These are phyloP conservation scores for Sapajus apella DNA, from an alignment of 2,113 vertebrate species.

Conservation along the genomic window DNA sequence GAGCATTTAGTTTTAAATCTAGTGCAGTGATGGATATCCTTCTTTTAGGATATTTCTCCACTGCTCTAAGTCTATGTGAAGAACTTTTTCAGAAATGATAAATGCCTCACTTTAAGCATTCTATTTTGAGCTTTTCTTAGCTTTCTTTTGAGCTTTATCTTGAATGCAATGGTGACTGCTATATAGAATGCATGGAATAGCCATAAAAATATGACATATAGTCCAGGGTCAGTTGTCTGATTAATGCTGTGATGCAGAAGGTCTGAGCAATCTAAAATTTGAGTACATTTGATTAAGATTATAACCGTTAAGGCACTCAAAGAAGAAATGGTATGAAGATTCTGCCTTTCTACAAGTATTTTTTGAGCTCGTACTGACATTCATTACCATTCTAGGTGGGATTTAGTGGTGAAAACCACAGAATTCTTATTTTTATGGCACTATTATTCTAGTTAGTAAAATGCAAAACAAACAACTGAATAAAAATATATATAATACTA, in stretches of 20 bases:
- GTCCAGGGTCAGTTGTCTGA: not conserved
- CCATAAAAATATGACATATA: not conserved
- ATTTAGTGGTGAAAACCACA: not conserved
- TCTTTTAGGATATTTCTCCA: not conserved
- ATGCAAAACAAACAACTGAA: not conserved
- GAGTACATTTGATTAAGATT: not conserved
- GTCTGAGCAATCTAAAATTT: not conserved
- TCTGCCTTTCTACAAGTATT: not conserved
- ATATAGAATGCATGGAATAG: not conserved
- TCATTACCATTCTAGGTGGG: accelerated
- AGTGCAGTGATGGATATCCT: not conserved
- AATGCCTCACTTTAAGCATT: not conserved
- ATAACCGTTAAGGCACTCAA: not conserved
- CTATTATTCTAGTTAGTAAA: not conserved
- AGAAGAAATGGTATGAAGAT: not conserved
- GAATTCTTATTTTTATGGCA: not conserved
- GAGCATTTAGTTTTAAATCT: not conserved
- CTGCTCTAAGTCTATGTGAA: not conserved
- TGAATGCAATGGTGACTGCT: not conserved
- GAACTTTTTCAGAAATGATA: not conserved
- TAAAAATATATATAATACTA: not conserved
- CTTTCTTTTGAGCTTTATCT: not conserved
- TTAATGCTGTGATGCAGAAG: not conserved
- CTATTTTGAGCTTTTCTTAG: not conserved
- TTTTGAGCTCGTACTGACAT: not conserved